phyloP scores from a whole-genome alignment of 2,888 invertebrate genomes.

The Rhopalosiphum nymphaeae region DNA sequence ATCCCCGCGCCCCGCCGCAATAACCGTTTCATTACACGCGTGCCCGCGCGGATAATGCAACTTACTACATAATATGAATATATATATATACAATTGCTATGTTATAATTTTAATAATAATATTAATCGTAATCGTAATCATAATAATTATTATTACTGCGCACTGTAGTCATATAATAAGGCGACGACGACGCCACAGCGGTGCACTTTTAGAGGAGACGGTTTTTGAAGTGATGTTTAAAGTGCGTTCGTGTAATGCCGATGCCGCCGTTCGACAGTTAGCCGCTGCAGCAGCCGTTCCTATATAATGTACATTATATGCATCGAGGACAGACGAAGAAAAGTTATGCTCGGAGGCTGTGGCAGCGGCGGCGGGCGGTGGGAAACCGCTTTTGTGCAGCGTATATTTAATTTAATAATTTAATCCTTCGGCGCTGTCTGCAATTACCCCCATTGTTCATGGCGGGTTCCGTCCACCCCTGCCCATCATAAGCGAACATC shows the following conservation, averaged over 20 bases:
- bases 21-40: conserved; percentile 43
- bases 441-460: conserved; percentile 60
- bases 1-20: not conserved
- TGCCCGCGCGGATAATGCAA: not conserved
- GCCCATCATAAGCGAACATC: not conserved
- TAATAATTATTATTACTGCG: conserved; percentile 20
- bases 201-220: conserved; percentile 31
- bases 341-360: not conserved
- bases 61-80: not conserved
- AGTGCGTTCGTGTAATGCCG: conserved; percentile 14
- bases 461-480: not conserved
- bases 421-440: conserved; percentile 62
- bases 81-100: not conserved
- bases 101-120: not conserved
- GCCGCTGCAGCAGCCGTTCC: not conserved
- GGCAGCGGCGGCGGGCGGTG: not conserved
- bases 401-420: conserved; percentile 65
- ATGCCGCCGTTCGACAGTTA: not conserved
- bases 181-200: not conserved
- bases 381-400: conserved; percentile 57
- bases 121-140: not conserved
- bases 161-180: not conserved
- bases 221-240: conserved; percentile 48
- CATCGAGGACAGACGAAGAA: conserved; percentile 31
- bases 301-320: not conserved